Evolutionary conservation across 2,797 vertebrate species (phyloP), one percentile per base, ranked within the genome.

Genomic region (Botia almorhae): DNA sequence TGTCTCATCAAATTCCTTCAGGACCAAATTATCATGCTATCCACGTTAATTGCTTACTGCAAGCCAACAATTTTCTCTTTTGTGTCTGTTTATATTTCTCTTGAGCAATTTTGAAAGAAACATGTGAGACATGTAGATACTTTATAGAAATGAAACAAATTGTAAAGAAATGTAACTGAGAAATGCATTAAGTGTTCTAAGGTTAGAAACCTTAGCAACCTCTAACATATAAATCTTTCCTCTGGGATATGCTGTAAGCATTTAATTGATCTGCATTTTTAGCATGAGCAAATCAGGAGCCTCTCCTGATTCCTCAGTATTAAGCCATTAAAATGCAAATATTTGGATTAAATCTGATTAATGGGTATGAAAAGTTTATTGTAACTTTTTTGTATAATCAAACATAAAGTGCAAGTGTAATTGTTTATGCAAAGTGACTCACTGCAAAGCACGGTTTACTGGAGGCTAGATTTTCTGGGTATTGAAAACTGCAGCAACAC

Each of bases 401-500:
- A 68, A 69, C 43, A 77, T n/a, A 43, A 16, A 33, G 36, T 1
- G 0, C 43, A 69, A 58, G 10, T 69, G 65, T 51, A 21, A 68
- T 21, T 56, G 36, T 69, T 65, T 68, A 50, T 69, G 26, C 51
- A 77, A 77, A 56, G 21, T 14, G 55, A 50, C 26, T 78, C 23
- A 50, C 11, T 11, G 10, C 12, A 33, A 51, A 21, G 1, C 0
- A 16, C 60, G 36, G 50, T 71, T 78, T 78, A 71, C 46, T 39
- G 43, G 56, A 53, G 76, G 56, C 46, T 48, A 6, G 0, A 26
- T 23, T 16, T 36, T 63, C 26, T 63, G 7, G 51, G 64, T 81
- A 68, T 81, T 74, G 56, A 16, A 53, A 61, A 26, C 79, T 60
- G 70, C 65, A 14, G 65, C 74, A 82, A 82, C 82, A 84, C 74